Base-by-base conservation (phyloP, 2,888 invertebrate genomes). In the Parnassius orleans region DNA sequence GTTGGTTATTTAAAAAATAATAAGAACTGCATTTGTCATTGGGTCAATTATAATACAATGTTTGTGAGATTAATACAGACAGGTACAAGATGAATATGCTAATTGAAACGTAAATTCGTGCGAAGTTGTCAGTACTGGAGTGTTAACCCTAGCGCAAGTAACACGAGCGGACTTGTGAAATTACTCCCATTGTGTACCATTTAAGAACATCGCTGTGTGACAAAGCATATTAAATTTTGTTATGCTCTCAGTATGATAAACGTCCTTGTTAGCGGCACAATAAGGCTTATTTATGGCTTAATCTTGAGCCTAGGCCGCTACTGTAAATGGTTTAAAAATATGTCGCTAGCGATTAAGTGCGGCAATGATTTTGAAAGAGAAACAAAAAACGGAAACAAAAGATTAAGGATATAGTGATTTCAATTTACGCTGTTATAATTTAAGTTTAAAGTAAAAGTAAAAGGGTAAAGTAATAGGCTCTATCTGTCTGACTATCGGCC, bases 201-300 rank as follows among this genome's bases (percentile, higher is more conserved):
- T 67, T 69, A 67, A 64, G 67, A 67, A 65, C 65, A 58, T 60
- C 66, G 60, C 65, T 65, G 68, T 66, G 68, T 65, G 70, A 69
- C 72, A 71, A 69, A 69, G 64, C 66, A 60, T 65, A 66, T 70
- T 71, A 73, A 69, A 60, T 56, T 56, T 63, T 43, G 58, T 66
- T 53, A 47, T 68, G 63, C 53, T 68, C 66, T 67, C 69, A 69
- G 70, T 72, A 75, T 76, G 77, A 77, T 70, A 72, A 73, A 75
- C 68, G 68, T 67, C 66, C 75, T 78, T 75, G 78, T 79, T 79
- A 79, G 72, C 66, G 76, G 53, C 72, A 70, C 63, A 61, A 67
- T 67, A 67, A 58, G 65, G 64, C 57, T 70, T 73, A 76, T 74
- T 74, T 78, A 74, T 76, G 72, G 73, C 77, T 76, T 73, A 74